Evolutionary conservation across 2,797 vertebrate genomes (phyloP).

Genomic region (Podarcis lilfordi): DNA sequence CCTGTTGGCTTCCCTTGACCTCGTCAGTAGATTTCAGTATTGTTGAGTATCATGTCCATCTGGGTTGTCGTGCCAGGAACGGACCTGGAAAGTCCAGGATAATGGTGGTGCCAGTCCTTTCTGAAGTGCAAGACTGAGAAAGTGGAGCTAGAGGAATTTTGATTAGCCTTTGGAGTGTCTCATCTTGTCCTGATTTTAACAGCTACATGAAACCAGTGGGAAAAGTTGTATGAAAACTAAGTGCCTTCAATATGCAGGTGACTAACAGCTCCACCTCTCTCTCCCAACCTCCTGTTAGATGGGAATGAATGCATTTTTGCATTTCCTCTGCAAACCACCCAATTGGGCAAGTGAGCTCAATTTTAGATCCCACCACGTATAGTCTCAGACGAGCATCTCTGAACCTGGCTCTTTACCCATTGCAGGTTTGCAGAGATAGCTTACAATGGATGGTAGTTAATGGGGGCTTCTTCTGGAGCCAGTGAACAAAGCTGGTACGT

Average conservation of each 20-base stretch:
- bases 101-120: neutral
- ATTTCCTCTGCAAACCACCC: constrained; percentile 10
- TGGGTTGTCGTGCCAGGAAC: neutral
- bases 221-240: neutral
- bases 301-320: too few relatives aligned
- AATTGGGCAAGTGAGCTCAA: constrained; percentile 16
- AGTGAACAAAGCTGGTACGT: neutral
- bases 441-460: neutral
- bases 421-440: neutral
- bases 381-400: neutral
- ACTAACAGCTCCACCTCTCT: neutral
- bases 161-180: too few relatives aligned
- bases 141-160: neutral
- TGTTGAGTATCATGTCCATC: neutral
- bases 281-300: too few relatives aligned
- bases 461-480: constrained; percentile 7
- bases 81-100: neutral
- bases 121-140: too few relatives aligned
- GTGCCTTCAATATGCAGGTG: neutral
- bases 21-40: neutral
- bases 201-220: too few relatives aligned
- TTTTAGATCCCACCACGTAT: constrained; percentile 5
- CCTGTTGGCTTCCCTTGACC: neutral
- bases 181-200: too few relatives aligned
- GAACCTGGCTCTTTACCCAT: constrained; percentile 9